phyloP scores from a whole-genome alignment of 2,797 vertebrate genomes.

The Neoniphon sammara region DNA sequence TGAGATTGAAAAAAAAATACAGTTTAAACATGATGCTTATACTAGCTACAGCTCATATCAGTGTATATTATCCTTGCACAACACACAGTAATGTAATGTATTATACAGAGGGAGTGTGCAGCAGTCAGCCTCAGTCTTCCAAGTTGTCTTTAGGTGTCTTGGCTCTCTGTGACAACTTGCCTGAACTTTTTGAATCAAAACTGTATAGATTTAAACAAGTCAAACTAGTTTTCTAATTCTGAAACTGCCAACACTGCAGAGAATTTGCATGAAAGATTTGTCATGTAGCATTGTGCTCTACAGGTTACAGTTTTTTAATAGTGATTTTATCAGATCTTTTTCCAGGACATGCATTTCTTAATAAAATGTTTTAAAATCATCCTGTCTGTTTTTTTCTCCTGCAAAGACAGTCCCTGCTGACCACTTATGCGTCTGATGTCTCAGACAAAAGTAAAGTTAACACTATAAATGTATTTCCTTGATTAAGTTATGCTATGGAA shows the following conservation, averaged over 20 bases:
- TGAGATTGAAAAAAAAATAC: slow-evolving; percentile 1
- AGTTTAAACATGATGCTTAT: neutral
- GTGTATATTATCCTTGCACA: slow-evolving; percentile 3
- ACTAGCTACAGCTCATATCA: neutral
- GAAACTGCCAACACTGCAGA: neutral
- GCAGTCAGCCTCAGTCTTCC: neutral
- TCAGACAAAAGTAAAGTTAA: no score
- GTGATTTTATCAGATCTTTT: slow-evolving; percentile 19
- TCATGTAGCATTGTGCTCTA: slow-evolving; percentile 6
- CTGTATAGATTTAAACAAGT: neutral
- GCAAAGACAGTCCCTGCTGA: neutral
- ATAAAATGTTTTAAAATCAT: slow-evolving; percentile 50
- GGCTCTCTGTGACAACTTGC: slow-evolving; percentile 15
- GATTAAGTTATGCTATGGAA: no score
- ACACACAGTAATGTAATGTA: neutral
- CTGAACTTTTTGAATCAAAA: slow-evolving; percentile 19
- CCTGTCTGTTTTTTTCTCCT: slow-evolving; percentile 1
- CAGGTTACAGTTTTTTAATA: neutral
- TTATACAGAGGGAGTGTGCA: neutral
- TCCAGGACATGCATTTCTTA: slow-evolving; percentile 24
- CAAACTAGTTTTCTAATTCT: neutral
- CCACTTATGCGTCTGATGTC: no score
- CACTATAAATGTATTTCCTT: no score
- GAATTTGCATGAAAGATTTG: slow-evolving; percentile 5
- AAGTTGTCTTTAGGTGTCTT: slow-evolving; percentile 8